Conservation (phyloP, 2,113 vertebrate genomes). For the Trinectes maculatus region DNA sequence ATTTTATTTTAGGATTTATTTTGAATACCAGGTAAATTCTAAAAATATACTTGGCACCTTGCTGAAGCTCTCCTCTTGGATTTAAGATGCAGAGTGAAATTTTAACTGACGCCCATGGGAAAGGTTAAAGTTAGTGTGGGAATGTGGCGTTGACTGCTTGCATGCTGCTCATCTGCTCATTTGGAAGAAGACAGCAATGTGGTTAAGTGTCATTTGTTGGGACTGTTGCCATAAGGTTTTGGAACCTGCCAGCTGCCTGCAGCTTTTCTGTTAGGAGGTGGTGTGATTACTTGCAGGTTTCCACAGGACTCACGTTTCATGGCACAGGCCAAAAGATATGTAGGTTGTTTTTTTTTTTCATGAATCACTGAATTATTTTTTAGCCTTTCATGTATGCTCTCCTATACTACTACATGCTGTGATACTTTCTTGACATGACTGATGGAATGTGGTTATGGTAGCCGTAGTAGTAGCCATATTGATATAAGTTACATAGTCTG, state of each 20-base stretch:
- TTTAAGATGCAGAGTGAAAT: slow-evolving; percentile 13
- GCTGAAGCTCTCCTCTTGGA: neutral
- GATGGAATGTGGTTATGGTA: neutral
- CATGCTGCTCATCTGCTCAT: neutral
- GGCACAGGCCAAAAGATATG: no score
- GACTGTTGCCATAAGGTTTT: neutral
- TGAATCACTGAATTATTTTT: no score
- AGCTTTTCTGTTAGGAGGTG: no score
- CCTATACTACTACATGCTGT: no score
- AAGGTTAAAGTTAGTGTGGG: slow-evolving; percentile 22
- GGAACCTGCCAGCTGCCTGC: neutral
- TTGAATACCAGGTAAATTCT: neutral
- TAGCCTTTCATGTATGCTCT: neutral
- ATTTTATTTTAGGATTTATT: neutral
- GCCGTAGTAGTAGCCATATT: neutral
- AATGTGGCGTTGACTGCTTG: slow-evolving; percentile 2
- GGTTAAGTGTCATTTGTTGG: slow-evolving; percentile 2
- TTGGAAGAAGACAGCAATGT: neutral
- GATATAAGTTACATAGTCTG: no score
- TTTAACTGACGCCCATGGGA: slow-evolving; percentile 10
- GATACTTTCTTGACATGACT: no score
- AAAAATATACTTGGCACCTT: slow-evolving; percentile 25
- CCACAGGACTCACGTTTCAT: no score
- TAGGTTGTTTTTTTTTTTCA: neutral
- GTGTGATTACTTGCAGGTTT: no score